Evolutionary conservation across 1,140 invertebrate species (phyloP).

Genomic region (Pantala flavescens): DNA sequence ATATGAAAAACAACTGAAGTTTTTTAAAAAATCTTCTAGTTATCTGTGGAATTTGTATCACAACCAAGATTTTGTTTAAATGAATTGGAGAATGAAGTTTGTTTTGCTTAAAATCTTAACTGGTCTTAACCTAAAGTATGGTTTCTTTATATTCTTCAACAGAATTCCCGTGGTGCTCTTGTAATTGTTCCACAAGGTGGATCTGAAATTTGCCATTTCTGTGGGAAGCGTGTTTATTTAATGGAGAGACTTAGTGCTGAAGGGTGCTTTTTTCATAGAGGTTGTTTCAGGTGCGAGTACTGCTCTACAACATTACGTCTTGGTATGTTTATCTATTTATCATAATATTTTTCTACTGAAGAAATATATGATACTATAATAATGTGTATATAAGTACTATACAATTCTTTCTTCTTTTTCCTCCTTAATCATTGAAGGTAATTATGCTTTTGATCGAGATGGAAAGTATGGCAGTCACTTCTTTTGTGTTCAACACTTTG

Average conservation of each 20-base stretch:
- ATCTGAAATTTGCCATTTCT: constrained; percentile 77
- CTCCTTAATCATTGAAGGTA: constrained; percentile 34
- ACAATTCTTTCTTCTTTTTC: constrained; percentile 7
- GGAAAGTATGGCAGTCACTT: constrained; percentile 59
- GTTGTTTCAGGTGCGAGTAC: constrained; percentile 70
- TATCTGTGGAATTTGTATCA: background rate
- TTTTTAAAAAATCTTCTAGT: constrained; percentile 7
- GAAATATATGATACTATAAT: background rate
- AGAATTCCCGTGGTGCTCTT: constrained; percentile 48
- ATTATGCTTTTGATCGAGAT: constrained; percentile 65
- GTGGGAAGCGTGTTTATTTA: constrained; percentile 74
- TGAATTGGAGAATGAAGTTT: background rate
- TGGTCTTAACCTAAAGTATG: no score
- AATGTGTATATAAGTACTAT: background rate
- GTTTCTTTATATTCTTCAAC: constrained; percentile 21
- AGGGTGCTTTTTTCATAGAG: constrained; percentile 76
- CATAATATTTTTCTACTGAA: background rate
- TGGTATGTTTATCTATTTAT: constrained; percentile 38
- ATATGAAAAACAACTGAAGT: constrained; percentile 17
- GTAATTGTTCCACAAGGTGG: constrained; percentile 49
- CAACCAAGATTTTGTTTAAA: background rate
- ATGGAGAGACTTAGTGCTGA: constrained; percentile 79
- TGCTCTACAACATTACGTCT: constrained; percentile 56
- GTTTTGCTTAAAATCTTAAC: no score
- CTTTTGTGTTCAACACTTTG: constrained; percentile 72